Conservation (phyloP, 2,797 vertebrate species). For the Mus minutoides region DNA sequence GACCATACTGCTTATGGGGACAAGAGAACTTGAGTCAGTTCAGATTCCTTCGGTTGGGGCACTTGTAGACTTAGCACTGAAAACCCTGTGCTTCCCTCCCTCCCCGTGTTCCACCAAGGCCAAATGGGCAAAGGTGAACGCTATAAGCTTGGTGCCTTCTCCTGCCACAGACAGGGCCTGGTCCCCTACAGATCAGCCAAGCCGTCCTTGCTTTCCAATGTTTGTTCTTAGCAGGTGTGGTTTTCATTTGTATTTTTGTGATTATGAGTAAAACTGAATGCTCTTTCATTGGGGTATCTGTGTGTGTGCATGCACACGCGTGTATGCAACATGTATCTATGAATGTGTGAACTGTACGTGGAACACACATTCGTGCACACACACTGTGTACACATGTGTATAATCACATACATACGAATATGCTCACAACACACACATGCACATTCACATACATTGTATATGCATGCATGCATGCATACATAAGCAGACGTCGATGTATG, state of each 20-base stretch:
- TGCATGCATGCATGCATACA: accelerated
- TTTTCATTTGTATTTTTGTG: background rate
- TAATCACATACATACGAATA: background rate
- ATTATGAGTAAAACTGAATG: background rate
- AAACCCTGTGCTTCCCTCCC: too few relatives aligned
- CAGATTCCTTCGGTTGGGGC: background rate
- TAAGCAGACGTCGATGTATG: accelerated
- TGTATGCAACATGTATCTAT: too few relatives aligned
- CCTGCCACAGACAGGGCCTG: background rate
- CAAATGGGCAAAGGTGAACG: background rate
- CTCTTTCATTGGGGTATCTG: background rate
- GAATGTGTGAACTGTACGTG: background rate
- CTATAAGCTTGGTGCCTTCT: background rate
- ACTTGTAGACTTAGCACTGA: background rate
- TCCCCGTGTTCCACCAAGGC: background rate
- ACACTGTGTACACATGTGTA: background rate
- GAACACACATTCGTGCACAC: background rate
- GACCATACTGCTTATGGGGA: background rate
- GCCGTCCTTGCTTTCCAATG: background rate
- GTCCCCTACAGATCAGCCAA: accelerated
- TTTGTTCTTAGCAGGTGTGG: background rate
- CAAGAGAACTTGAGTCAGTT: background rate
- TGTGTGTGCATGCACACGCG: background rate
- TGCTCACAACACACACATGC: too few relatives aligned
- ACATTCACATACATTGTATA: too few relatives aligned